Conservation (phyloP, 1,140 invertebrate species). For the Phthorimaea operculella region DNA sequence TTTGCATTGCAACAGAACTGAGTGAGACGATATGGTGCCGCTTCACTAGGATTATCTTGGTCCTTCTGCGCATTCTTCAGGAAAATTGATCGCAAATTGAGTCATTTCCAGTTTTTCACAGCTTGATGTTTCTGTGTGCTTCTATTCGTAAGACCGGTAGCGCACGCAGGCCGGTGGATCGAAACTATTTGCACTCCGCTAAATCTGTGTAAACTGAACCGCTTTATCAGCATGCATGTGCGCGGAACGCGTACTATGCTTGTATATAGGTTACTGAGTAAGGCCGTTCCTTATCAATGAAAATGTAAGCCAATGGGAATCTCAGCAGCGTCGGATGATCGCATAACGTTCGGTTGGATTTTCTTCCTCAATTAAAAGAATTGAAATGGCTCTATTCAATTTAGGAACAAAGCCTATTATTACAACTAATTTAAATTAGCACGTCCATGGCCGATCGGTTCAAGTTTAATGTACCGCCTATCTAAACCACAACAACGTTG, state of each 20-base stretch:
- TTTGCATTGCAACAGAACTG: too few species aligned
- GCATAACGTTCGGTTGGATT: too few species aligned
- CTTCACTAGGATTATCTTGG: too few species aligned
- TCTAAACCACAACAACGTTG: not conserved
- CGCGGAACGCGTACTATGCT: not conserved
- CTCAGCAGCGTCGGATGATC: too few species aligned
- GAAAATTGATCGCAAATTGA: not conserved
- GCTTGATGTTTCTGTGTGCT: not conserved
- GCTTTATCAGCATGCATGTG: conserved; percentile 8
- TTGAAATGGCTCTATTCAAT: too few species aligned
- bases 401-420: not conserved
- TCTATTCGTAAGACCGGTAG: not conserved
- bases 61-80: too few species aligned
- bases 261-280: conserved; percentile 8
- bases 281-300: conserved; percentile 15
- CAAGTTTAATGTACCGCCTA: not conserved
- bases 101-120: not conserved
- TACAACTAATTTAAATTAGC: not conserved
- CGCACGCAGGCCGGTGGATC: not conserved
- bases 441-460: not conserved
- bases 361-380: too few species aligned
- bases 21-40: too few species aligned
- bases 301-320: not conserved
- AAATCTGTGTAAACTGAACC: conserved; percentile 9
- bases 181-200: not conserved